Percentiles rank a stretch among this genome's conserved stretches.
Evolutionary conservation across 1,140 invertebrate genomes (phyloP).

Genomic region (Wiebesia pumilae): DNA sequence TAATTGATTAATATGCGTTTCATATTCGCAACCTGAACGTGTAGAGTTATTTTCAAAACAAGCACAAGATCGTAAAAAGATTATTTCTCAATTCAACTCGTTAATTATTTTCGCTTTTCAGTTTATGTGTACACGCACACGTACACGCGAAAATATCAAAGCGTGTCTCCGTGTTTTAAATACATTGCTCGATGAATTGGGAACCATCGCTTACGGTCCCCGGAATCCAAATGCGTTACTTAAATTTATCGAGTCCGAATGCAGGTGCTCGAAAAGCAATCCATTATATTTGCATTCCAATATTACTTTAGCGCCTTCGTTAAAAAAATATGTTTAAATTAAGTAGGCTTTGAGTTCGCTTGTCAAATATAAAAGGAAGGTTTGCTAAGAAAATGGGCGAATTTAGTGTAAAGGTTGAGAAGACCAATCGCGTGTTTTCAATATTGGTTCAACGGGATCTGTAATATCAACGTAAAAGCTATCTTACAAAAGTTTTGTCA

Average conservation of each 20-base stretch:
- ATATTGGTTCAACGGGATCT: no score
- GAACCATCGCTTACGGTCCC: background rate
- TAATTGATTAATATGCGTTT: background rate
- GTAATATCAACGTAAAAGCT: no score
- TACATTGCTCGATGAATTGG: background rate
- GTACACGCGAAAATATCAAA: no score
- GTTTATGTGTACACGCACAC: no score
- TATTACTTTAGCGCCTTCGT: background rate
- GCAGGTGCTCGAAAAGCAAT: background rate
- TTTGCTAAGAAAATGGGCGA: no score
- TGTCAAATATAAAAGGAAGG: no score
- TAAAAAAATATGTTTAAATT: background rate
- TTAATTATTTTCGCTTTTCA: background rate
- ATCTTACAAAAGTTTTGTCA: no score
- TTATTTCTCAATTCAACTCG: background rate
- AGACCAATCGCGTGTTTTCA: no score
- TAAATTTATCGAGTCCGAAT: background rate
- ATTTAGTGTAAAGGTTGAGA: no score
- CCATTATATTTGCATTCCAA: background rate
- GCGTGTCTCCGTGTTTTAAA: background rate
- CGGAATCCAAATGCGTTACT: background rate
- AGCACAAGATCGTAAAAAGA: background rate
- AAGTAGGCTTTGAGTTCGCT: no score
- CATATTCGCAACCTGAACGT: background rate
- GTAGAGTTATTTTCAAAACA: background rate